Base-by-base conservation (phyloP, 1,140 invertebrate genomes). In the Leptinotarsa lineolata region DNA sequence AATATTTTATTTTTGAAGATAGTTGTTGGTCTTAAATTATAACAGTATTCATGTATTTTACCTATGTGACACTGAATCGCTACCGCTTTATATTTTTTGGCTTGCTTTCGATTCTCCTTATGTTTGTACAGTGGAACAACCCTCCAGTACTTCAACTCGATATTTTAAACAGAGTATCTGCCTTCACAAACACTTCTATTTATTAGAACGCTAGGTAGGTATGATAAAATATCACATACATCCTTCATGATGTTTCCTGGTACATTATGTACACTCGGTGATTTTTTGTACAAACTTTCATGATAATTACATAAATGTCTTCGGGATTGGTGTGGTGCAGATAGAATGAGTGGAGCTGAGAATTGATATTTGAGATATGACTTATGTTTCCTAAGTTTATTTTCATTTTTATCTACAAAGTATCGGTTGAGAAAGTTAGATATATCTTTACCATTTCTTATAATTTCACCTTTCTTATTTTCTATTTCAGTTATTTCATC, bases 111-210 rank as follows among this genome's bases (percentile, higher is more conserved):
- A 66, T 66, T 66, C 30, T 24, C 21, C 11, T 66, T 66, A 24
- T 65, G 20, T 65, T 65, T 65, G 30, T 22, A 66, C n/a, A 66
- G n/a, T 65, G 64, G 21, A 24, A 66, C 16, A 66, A 66, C 64
- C 16, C 30, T 39, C 12, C 20, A 66, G 30, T 11, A 21, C 21
- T 66, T 66, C 24, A 6, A 30, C 24, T 30, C 5, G 5, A 1
- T 30, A 30, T 30, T 30, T 30, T 30, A 5, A 30, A 30, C 5
- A 30, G 24, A 1, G 5, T 30, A 6, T 30, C 5, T 24, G 24
- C 24, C 5, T 30, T 30, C 24, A 30, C 24, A 30, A 30, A 30
- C 5, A 30, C 24, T 30, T 30, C 6, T 1, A 30, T 30, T 30
- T 30, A 30, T 30, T 30, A 30, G 24, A 30, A 30, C 5, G 24